These are phyloP conservation scores for Pitangus sulphuratus DNA, from an alignment of 2,797 vertebrate species.

Conservation along the genomic window DNA sequence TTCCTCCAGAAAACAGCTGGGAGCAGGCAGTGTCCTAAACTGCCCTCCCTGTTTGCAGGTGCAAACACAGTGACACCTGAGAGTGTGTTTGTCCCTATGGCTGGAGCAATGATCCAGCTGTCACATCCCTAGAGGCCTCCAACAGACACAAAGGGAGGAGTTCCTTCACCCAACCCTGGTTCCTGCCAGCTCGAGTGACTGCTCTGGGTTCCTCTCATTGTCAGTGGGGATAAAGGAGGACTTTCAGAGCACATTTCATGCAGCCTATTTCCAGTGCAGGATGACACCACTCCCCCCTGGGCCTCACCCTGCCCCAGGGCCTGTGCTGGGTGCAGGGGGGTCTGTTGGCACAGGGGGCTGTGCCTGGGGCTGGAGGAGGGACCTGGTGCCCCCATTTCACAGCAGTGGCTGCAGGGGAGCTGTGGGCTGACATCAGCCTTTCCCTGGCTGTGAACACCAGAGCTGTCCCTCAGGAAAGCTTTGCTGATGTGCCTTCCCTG, in stretches of 20 bases:
- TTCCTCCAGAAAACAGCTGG: not conserved
- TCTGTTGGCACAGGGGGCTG: rapidly evolving
- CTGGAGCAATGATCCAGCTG: not conserved
- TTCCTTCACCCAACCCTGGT: not conserved
- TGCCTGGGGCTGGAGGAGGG: not conserved
- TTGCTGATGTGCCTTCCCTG: not conserved
- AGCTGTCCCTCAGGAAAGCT: not conserved
- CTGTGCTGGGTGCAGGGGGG: not conserved
- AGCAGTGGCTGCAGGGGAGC: not conserved
- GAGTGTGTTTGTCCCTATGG: not conserved
- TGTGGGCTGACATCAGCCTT: not conserved
- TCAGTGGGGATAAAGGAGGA: not conserved
- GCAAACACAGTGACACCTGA: not conserved
- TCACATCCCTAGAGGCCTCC: not conserved
- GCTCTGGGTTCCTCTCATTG: not conserved
- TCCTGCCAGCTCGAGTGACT: not conserved
- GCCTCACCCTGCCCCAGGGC: not conserved
- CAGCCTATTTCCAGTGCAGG: not conserved
- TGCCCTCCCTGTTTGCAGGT: not conserved
- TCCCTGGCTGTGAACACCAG: not conserved
- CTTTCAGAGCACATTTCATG: not conserved
- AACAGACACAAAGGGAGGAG: not conserved
- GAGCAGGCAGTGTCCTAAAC: not conserved
- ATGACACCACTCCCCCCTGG: not conserved
- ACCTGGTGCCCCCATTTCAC: not conserved